Base-by-base conservation (phyloP, 1,140 invertebrate species). In the Aplysia californica region DNA sequence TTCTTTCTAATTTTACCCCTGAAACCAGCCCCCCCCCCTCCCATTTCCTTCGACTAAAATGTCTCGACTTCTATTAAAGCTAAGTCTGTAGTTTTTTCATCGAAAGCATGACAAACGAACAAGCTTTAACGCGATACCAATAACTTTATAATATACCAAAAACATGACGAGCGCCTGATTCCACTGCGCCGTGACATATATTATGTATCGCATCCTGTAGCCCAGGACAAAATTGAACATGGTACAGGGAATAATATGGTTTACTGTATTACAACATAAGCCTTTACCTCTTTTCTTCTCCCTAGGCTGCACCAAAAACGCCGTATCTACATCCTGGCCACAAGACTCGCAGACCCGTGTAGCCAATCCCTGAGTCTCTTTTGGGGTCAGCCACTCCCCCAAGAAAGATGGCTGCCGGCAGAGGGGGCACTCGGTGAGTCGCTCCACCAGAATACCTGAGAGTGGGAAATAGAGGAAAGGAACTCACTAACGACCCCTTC, bases 321-420 rank as follows among this genome's bases (percentile, higher is more conserved):
- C 66, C 0, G 83, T 83, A 67, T 84, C 80, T 6, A 86, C 78
- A n/a, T 80, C 64, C 64, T 83, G 66, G 5, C 74, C 38, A 58
- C 85, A 87, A 4, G 56, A 31, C 31, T 81, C 75, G 76, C 86
- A 86, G 39, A 61, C 55, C 29, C 81, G 80, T 10, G 70, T 78
- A 36, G 75, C 55, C 31, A 84, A 10, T 23, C 66, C 74, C 68
- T 87, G 85, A 21, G 82, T 79, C 41, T 86, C 82, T 70, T 86
- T 86, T 0, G 86, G 85, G 0, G 84, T 84, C 33, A 81, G 75
- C 86, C 86, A 87, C 65, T 87, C 86, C 15, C 86, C 86, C 18
- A 83, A 41, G 69, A 87, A 87, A 3, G 82, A 82, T 6, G 80
- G 55, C 3, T 79, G 68, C 15, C 72, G 21, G 61, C 86, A 87